Evolutionary conservation across 2,797 vertebrate genomes (phyloP).

Genomic region (Neosilurus mollespiculum): DNA sequence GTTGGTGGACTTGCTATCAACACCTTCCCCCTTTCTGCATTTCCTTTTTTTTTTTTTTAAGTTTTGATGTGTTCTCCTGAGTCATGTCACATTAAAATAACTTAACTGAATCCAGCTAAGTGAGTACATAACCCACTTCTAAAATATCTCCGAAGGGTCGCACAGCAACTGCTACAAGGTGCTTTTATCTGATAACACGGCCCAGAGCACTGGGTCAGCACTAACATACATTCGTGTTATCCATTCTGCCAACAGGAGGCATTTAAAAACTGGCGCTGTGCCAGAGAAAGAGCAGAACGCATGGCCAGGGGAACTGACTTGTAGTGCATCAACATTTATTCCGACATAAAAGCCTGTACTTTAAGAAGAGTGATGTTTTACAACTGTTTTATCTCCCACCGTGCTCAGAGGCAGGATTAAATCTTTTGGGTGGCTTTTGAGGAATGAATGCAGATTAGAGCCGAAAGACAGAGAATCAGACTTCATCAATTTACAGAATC

Average conservation of each 20-base stretch:
- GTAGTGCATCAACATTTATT: conserved; percentile 46
- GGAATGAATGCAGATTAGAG: conserved; percentile 16
- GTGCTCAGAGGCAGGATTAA: background rate
- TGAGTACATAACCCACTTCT: conserved; percentile 29
- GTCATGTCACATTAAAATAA: conserved; percentile 8
- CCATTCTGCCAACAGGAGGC: conserved; percentile 8
- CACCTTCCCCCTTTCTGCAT: conserved; percentile 12
- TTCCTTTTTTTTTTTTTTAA: background rate
- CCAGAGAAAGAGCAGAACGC: conserved; percentile 16
- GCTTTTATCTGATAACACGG: conserved; percentile 42
- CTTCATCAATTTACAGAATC: conserved; percentile 39
- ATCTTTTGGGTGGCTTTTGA: conserved; percentile 33
- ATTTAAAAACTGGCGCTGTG: conserved; percentile 29
- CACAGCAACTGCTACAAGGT: conserved; percentile 22
- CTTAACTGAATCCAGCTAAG: conserved; percentile 18
- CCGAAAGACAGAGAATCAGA: conserved; percentile 21
- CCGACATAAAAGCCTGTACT: conserved; percentile 24
- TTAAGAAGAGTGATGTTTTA: conserved; percentile 20
- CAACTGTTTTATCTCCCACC: conserved; percentile 15
- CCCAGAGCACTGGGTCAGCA: conserved; percentile 38
- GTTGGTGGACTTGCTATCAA: background rate
- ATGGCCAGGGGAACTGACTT: conserved; percentile 11
- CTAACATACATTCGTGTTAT: conserved; percentile 27
- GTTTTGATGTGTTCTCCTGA: background rate
- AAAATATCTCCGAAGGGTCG: conserved; percentile 12